These are phyloP conservation scores for Mastomys natalensis DNA, from an alignment of 2,113 vertebrate species.

Conservation along the genomic window DNA sequence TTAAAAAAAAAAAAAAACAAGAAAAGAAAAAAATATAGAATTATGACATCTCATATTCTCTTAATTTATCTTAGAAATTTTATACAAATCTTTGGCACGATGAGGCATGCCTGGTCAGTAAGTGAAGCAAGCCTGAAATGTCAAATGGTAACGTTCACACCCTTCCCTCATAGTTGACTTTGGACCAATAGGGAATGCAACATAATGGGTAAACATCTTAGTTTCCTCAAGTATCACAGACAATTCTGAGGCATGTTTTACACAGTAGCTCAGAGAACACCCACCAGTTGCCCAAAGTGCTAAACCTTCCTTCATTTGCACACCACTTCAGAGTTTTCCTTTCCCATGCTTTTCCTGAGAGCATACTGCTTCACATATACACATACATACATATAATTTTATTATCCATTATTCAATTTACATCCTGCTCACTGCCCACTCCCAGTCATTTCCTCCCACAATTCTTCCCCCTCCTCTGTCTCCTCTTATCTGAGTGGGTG, in stretches of 20 bases:
- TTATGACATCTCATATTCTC: not conserved
- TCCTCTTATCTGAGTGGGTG: too few relatives aligned
- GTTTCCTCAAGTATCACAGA: not conserved
- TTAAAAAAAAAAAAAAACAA: not conserved
- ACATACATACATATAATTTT: too few relatives aligned
- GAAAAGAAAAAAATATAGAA: not conserved
- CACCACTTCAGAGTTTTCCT: not conserved
- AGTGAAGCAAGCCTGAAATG: not conserved
- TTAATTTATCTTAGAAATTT: slow-evolving; percentile 7
- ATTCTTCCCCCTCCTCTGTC: too few relatives aligned
- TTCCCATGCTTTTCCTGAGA: not conserved
- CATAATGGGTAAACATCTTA: slow-evolving; percentile 8
- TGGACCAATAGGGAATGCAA: not conserved
- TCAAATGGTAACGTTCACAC: not conserved
- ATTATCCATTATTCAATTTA: too few relatives aligned
- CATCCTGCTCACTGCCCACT: too few relatives aligned
- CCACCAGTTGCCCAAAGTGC: not conserved
- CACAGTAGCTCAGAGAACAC: not conserved
- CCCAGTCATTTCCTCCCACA: too few relatives aligned
- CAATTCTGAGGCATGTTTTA: slow-evolving; percentile 14
- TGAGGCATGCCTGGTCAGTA: not conserved
- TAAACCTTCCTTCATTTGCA: slow-evolving; percentile 33
- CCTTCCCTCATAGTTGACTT: not conserved
- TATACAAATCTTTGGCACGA: not conserved
- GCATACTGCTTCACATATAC: not conserved